Evolutionary conservation across 2,113 vertebrate genomes (phyloP).

Genomic region (Hemiscyllium ocellatum): DNA sequence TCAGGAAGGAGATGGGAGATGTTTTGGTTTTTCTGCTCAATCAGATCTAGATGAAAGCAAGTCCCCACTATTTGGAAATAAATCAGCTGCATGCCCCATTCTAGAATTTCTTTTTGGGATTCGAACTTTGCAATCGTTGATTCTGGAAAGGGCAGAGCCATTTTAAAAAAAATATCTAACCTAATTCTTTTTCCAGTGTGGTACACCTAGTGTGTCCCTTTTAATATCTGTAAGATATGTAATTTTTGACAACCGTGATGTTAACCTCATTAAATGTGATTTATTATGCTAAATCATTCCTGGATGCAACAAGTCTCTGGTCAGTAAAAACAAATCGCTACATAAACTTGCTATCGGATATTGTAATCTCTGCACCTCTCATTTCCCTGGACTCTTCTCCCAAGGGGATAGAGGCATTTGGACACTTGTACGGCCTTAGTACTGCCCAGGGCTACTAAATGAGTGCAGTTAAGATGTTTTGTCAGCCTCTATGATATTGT

Average conservation of each 20-base stretch:
- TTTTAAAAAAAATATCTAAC: no score
- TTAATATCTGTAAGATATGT: neutral
- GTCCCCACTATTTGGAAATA: no score
- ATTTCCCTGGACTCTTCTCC: conserved; percentile 89
- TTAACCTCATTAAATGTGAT: neutral
- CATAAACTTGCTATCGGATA: conserved; percentile 78
- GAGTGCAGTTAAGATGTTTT: conserved; percentile 70
- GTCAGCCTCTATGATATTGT: neutral
- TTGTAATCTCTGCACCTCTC: conserved; percentile 80
- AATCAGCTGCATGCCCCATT: neutral
- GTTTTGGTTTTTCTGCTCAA: no score
- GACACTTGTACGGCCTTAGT: conserved; percentile 24
- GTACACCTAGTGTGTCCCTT: neutral
- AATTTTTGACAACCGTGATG: neutral
- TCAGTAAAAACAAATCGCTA: neutral
- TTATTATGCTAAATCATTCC: neutral
- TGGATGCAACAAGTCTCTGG: no score
- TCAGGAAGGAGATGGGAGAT: no score
- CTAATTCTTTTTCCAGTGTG: no score
- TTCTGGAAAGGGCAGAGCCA: neutral
- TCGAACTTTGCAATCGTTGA: neutral
- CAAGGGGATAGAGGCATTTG: conserved; percentile 72
- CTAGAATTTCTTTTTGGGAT: neutral
- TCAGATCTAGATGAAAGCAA: no score
- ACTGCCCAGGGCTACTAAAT: conserved; percentile 86